phyloP scores from a whole-genome alignment of 2,888 invertebrate species.

The Trachelus stipa region DNA sequence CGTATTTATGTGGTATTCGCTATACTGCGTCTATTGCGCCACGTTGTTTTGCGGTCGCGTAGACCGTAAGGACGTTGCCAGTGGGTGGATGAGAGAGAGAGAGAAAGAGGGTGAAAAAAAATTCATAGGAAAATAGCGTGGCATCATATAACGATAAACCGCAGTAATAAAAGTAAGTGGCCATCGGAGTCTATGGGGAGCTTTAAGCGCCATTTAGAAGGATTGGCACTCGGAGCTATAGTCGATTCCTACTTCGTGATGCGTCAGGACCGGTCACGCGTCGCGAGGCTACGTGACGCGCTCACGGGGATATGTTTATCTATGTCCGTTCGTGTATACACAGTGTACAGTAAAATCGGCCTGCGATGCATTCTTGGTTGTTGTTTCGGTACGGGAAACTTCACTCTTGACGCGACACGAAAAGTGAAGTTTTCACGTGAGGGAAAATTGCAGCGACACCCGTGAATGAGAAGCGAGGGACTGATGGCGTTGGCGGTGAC shows the following conservation, averaged over 20 bases:
- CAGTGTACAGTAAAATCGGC: not conserved
- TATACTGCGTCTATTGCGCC: not conserved
- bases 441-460: not conserved
- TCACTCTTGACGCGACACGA: not conserved
- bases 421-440: not conserved
- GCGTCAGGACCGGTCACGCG: not conserved
- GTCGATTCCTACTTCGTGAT: not conserved
- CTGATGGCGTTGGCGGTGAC: not conserved
- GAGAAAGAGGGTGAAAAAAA: not conserved
- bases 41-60: not conserved
- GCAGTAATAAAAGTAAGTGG: conserved; percentile 41
- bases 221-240: not conserved
- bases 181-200: conserved; percentile 28
- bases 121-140: conserved; percentile 14
- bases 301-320: not conserved
- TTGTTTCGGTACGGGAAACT: not conserved
- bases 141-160: conserved; percentile 40
- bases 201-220: conserved; percentile 7
- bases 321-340: not conserved
- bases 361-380: not conserved
- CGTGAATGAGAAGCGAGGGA: not conserved
- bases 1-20: not conserved
- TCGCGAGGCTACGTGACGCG: not conserved
- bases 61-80: not conserved
- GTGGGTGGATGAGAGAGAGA: not conserved